phyloP scores from a whole-genome alignment of 2,797 vertebrate genomes.

The Vespertilio murinus region DNA sequence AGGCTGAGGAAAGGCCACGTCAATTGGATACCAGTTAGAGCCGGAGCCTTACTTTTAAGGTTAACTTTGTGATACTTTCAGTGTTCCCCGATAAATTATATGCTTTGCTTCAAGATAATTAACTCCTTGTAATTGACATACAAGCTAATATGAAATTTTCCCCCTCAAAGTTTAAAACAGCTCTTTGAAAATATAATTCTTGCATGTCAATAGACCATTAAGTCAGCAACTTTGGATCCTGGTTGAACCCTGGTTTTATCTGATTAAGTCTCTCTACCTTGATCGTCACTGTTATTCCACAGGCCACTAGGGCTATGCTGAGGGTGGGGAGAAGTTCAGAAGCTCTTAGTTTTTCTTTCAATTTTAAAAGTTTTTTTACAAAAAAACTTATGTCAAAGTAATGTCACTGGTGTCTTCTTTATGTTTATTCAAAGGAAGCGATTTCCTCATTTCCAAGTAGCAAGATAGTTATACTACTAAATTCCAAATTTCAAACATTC shows the following conservation, averaged over 20 bases:
- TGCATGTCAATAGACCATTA: neutral
- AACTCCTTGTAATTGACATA: conserved; percentile 61
- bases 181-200: neutral
- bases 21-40: conserved; percentile 75
- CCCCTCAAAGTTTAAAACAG: neutral
- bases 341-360: neutral
- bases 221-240: neutral
- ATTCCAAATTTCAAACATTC: neutral
- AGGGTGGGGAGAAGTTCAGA: neutral
- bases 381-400: neutral
- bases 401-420: neutral
- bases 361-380: neutral
- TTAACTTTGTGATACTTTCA: conserved; percentile 75
- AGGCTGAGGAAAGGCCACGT: conserved; percentile 66
- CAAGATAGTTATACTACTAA: neutral
- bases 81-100: conserved; percentile 81
- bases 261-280: neutral
- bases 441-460: neutral
- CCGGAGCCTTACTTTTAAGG: conserved; percentile 70
- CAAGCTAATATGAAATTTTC: conserved; percentile 53
- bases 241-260: neutral
- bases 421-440: neutral
- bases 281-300: neutral
- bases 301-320: too few relatives aligned
- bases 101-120: conserved; percentile 75